Base-by-base conservation (phyloP, 2,888 invertebrate species). In the Sminthurinus aureus region DNA sequence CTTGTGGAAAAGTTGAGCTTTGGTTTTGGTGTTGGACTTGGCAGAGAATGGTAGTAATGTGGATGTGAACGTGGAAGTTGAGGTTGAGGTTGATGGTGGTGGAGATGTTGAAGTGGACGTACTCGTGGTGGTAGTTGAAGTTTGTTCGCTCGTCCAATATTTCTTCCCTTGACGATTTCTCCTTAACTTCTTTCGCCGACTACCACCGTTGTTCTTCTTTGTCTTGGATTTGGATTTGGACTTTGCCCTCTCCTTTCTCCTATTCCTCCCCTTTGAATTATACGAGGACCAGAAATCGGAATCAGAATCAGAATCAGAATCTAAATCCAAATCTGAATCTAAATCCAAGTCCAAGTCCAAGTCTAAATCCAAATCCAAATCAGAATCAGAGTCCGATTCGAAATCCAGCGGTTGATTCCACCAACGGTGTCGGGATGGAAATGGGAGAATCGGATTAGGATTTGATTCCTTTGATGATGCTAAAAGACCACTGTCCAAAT, bases 401-500 rank as follows among this genome's bases (percentile, higher is more conserved):
- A 58, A 26, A 64, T 78, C 66, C 22, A 38, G 24, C 52, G 79
- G 69, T 50, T 67, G 79, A 69, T 79, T 79, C 79, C 79, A 79
- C 79, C 79, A 79, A 0, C 79, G 79, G 69, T 79, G 79, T 79
- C 79, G 26, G 6, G 79, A 79, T 50, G 79, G 79, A 51, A 66
- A 79, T 18, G 79, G 80, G 38, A 80, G 51, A 80, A 80, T 80
- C 20, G 80, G 79, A 79, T 79, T 79, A 79, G 66, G 79, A 67
- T 80, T 80, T 51, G 51, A 38, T 22, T 80, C 73, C 24, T 71
- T 80, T 52, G 71, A 73, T 73, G 80, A 80, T 6, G 15, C 18
- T 58, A 58, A 58, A 13, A 58, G 58, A 58, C 58, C 15, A 58
- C 38, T 58, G 18, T 58, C 13, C 58, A 58, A 9, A 58, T 15